Conservation (phyloP, 2,888 invertebrate genomes). For the Lymantria dispar region DNA sequence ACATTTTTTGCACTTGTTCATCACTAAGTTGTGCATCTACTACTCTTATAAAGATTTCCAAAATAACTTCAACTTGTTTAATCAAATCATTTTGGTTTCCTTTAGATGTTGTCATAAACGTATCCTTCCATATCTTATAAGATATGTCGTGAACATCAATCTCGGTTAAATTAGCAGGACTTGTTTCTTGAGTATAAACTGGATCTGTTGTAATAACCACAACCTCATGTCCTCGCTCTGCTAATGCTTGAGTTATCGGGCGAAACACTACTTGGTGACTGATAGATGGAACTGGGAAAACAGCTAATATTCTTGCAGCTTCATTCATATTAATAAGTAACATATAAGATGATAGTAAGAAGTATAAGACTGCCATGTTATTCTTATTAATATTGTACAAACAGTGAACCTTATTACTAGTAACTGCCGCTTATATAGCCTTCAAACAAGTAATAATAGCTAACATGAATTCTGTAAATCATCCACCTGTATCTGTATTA, state of each 20-base stretch:
- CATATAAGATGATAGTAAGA: no score
- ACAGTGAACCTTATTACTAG: no score
- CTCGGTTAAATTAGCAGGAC: conserved; percentile 58
- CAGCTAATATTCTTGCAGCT: conserved; percentile 32
- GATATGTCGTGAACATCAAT: conserved; percentile 55
- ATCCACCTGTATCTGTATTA: no score
- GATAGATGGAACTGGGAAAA: conserved; percentile 60
- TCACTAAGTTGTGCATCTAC: conserved; percentile 23
- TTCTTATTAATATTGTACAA: no score
- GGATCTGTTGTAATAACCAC: conserved; percentile 65
- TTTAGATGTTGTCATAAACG: conserved; percentile 3
- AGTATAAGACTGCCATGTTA: no score
- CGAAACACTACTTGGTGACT: conserved; percentile 72
- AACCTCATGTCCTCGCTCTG: conserved; percentile 66
- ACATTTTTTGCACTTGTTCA: conserved; percentile 16
- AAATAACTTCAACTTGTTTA: conserved; percentile 12
- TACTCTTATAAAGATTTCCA: conserved; percentile 10
- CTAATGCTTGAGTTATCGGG: conserved; percentile 57
- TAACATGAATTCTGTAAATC: no score
- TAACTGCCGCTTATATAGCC: no score
- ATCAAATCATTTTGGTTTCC: conserved; percentile 12
- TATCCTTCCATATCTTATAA: conserved; percentile 31
- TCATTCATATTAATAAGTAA: conserved; percentile 10
- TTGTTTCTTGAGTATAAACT: conserved; percentile 38
- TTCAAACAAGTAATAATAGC: no score